Evolutionary conservation across 2,888 invertebrate species (phyloP).

Genomic region (Vanessa cardui): DNA sequence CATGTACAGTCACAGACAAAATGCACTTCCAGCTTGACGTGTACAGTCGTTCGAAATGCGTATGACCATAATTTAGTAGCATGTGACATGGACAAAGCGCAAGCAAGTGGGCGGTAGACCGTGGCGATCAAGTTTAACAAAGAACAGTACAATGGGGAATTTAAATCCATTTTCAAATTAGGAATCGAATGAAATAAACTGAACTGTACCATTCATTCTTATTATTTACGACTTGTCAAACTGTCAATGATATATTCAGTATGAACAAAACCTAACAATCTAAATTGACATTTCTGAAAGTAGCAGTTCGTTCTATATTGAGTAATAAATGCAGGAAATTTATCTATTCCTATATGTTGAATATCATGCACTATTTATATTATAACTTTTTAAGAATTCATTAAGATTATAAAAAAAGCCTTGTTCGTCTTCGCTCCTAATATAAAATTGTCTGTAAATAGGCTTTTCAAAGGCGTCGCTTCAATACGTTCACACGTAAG

Average conservation of each 20-base stretch:
- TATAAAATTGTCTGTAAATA: conserved; percentile 14
- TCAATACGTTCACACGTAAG: conserved; percentile 28
- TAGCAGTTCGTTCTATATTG: not conserved
- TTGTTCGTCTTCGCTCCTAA: not conserved
- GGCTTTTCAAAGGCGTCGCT: conserved; percentile 26
- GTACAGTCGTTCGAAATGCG: conserved; percentile 30
- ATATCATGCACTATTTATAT: not conserved
- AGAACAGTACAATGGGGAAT: conserved; percentile 22
- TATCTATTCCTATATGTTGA: not conserved
- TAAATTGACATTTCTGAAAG: not conserved
- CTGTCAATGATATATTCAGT: not conserved
- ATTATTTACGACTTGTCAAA: not conserved
- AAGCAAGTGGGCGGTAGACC: conserved; percentile 43
- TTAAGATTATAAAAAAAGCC: no score
- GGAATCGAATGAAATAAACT: not conserved
- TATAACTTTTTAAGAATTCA: no score
- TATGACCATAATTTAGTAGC: conserved; percentile 35
- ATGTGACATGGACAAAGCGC: conserved; percentile 36
- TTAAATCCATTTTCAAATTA: conserved; percentile 5
- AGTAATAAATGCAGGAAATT: not conserved
- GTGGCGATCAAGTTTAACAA: conserved; percentile 31
- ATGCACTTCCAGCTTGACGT: conserved; percentile 7
- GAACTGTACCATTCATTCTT: not conserved
- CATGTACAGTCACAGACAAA: conserved; percentile 35
- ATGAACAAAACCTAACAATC: no score